Percentiles rank a stretch among this genome's conserved stretches.
Conservation (phyloP, 2,113 vertebrate genomes). For the Actinemys pallida region DNA sequence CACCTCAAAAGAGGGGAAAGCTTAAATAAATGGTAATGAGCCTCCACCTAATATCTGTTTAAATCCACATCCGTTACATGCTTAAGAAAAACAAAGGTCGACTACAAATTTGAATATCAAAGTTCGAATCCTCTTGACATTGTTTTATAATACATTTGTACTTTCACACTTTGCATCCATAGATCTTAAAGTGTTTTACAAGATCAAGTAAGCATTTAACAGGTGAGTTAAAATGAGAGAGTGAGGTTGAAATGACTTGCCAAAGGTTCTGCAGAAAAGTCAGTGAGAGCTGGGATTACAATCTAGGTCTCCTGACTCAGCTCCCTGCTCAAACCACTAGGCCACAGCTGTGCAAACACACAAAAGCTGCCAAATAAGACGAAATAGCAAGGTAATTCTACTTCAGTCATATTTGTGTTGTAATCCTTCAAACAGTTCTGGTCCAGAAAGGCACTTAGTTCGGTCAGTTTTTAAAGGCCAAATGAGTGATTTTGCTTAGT, state of each 20-base stretch:
- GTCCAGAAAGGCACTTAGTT: background rate
- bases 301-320: fast-evolving
- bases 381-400: background rate
- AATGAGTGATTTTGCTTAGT: background rate
- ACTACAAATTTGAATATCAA: background rate
- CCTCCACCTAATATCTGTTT: background rate
- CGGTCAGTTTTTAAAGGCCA: background rate
- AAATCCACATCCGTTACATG: fast-evolving
- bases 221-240: background rate
- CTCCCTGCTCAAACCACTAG: background rate
- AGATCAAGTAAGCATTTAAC: background rate
- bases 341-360: background rate
- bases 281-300: background rate
- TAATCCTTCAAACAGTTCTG: background rate
- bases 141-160: background rate
- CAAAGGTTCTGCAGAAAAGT: background rate
- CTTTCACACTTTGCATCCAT: background rate
- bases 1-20: background rate
- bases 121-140: background rate
- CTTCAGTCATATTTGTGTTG: background rate
- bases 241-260: fast-evolving
- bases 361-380: background rate
- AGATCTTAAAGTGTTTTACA: background rate
- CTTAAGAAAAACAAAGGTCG: background rate
- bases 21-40: background rate